Evolutionary conservation across 2,113 vertebrate species (phyloP), one percentile per base, ranked within the genome.

Genomic region (Cichladusa arquata): DNA sequence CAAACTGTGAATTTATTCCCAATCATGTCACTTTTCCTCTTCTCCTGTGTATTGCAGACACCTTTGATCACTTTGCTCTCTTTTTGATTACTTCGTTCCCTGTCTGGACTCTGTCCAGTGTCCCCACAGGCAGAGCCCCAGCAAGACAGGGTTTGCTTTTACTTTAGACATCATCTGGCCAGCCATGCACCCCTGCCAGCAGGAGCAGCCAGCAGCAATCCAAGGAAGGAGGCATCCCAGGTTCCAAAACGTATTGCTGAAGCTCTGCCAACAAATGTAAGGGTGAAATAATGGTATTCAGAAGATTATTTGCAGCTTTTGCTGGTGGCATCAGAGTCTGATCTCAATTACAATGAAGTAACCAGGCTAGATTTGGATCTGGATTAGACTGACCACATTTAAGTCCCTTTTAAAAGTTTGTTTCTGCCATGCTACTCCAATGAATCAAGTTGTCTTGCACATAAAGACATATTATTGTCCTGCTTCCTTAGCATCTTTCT

Each of bases 331-430:
- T 88, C 50, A 40, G 70, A 82, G 34, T 88, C 90, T 95, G 90
- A 94, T 87, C 69, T 82, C 91, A 76, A 89, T 92, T 92, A 95
- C 51, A 34, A 10, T 84, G 88, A 86, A 92, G 77, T 74, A 92
- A 89, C 26, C 22, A 71, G 53, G 18, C 83, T 92, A 76, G 72
- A 88, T 92, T 58, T 91, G 54, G 31, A 80, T 94, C 81, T 90
- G 88, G 67, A 64, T 95, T 76, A 92, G 54, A 77, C 42, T 90
- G 93, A 90, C 90, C 90, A 88, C 93, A 83, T 91, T 95, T 92
- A 93, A 94, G 76, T 73, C 48, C 34, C 34, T 94, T 90, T 91
- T 20, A 44, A 88, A 92, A 88, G 47, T 88, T 90, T 92, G 40
- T 57, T 91, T 91, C 77, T 95, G 83, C 81, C 84, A 89, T 1